Evolutionary conservation across 2,888 invertebrate species (phyloP).

Genomic region (Trissoscelio sp.): DNA sequence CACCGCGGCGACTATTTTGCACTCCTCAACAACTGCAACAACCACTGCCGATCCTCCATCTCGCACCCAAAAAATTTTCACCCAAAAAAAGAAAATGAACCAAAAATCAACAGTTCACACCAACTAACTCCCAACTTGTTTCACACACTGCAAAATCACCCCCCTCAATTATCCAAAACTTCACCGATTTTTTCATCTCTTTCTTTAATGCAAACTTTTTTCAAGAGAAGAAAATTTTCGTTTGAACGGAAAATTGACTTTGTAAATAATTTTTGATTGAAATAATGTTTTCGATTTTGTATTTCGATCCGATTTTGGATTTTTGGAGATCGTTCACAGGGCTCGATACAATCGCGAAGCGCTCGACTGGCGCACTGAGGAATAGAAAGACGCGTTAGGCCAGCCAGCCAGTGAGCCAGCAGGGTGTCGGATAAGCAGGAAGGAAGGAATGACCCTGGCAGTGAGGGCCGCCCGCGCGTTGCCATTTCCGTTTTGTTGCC

Average conservation of each 20-base stretch:
- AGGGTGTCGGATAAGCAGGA: conserved; percentile 69
- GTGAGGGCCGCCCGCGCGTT: conserved; percentile 83
- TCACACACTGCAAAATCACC: conserved; percentile 34
- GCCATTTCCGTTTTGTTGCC: conserved; percentile 70
- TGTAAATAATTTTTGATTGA: neutral
- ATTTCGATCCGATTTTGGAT: neutral
- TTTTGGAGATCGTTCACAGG: conserved; percentile 23
- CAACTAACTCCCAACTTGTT: conserved; percentile 18
- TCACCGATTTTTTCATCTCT: conserved; percentile 27
- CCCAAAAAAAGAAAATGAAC: neutral
- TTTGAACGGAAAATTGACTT: too few species aligned
- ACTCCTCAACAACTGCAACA: conserved; percentile 28
- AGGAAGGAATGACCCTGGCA: conserved; percentile 81
- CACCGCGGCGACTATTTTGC: conserved; percentile 60
- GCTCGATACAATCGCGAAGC: conserved; percentile 62
- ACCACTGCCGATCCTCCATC: conserved; percentile 28
- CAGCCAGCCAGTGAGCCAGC: conserved; percentile 64
- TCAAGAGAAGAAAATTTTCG: too few species aligned
- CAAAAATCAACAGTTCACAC: neutral
- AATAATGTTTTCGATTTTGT: neutral
- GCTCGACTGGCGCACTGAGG: conserved; percentile 69
- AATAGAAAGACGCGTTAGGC: conserved; percentile 64
- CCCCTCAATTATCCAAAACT: conserved; percentile 31
- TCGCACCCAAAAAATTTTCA: conserved; percentile 4
- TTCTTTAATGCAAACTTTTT: neutral